Evolutionary conservation across 2,888 invertebrate species (phyloP), one percentile per base, ranked within the genome.

Genomic region (Amphipoea oculea): DNA sequence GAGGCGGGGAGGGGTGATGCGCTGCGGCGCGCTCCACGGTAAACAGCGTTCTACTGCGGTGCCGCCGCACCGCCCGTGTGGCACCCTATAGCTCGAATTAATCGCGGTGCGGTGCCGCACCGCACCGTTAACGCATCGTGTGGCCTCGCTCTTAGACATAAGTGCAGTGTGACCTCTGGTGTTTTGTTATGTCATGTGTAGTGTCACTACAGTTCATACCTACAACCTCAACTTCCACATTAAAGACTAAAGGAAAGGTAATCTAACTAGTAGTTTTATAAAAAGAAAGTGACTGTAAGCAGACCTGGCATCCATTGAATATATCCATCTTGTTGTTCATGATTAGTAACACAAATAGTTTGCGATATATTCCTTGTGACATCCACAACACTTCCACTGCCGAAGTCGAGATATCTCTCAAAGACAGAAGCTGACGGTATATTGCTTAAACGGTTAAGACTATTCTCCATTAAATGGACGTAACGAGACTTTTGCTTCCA

Each of bases 241-340:
- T 48, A 69, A 60, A 42, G n/a, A 42, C 48, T 63, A 66, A 54
- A 83, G 45, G 62, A 66, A 54, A 83, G 45, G 62, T 76, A 73
- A n/a, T 11, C n/a, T 71, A 48, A 40, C 12, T 45, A 66, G 12
- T n/a, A 66, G 9, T 23, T 66, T 42, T 42, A 72, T 20, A 40
- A 66, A 63, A 83, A 36, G 0, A 62, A 62, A 67, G n/a, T 51
- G 2, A 40, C 66, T 48, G 20, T n/a, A 63, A 74, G 36, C 85
- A 73, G 45, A 96, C 97, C 97, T 94, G 95, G 92, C 81, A 95
- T 88, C 97, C 97, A 97, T 75, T 95, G 95, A 72, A 97, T 94
- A 77, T 92, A 95, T 0, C 96, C 96, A 36, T 96, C 96, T 45
- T 93, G 92, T n/a, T 91, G 90, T 70, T 94, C 93, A 85, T 97